phyloP scores from a whole-genome alignment of 2,888 invertebrate species.

The Ichneumon xanthorius region DNA sequence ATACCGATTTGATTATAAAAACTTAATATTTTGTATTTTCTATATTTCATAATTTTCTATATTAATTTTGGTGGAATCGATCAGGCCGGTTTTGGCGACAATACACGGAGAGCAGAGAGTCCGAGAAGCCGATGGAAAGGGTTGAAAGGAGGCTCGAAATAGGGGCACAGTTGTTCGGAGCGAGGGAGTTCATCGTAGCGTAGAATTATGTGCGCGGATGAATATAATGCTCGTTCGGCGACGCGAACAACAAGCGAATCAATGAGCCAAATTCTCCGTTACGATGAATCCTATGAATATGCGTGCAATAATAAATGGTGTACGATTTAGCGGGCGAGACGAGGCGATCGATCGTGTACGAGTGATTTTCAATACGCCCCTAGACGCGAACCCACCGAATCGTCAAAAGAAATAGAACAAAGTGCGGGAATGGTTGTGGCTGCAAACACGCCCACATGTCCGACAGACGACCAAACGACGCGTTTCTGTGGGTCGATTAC shows the following conservation, averaged over 20 bases:
- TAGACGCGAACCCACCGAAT: slow-evolving; percentile 34
- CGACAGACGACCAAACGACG: slow-evolving; percentile 12
- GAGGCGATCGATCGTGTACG: slow-evolving; percentile 52
- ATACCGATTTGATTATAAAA: neutral
- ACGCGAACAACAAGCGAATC: slow-evolving; percentile 25
- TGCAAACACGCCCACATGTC: slow-evolving; percentile 60
- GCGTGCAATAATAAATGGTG: slow-evolving; percentile 23
- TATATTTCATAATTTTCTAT: neutral
- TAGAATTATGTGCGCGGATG: slow-evolving; percentile 37
- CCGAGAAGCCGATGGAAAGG: slow-evolving; percentile 30
- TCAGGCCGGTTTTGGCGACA: slow-evolving; percentile 16
- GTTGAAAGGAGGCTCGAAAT: slow-evolving; percentile 51
- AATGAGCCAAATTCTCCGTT: slow-evolving; percentile 50
- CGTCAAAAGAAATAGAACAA: slow-evolving; percentile 49
- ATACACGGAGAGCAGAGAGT: neutral
- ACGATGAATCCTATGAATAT: slow-evolving; percentile 55
- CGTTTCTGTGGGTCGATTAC: slow-evolving; percentile 49
- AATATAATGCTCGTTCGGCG: slow-evolving; percentile 9
- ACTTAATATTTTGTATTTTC: too few species aligned
- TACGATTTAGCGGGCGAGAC: slow-evolving; percentile 24
- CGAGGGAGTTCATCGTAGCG: slow-evolving; percentile 60
- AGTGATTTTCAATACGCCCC: slow-evolving; percentile 60
- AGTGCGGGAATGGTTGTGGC: slow-evolving; percentile 8
- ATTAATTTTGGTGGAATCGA: neutral
- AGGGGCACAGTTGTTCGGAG: slow-evolving; percentile 63